Evolutionary conservation across 2,113 vertebrate species (phyloP).

Genomic region (Callipepla squamata): DNA sequence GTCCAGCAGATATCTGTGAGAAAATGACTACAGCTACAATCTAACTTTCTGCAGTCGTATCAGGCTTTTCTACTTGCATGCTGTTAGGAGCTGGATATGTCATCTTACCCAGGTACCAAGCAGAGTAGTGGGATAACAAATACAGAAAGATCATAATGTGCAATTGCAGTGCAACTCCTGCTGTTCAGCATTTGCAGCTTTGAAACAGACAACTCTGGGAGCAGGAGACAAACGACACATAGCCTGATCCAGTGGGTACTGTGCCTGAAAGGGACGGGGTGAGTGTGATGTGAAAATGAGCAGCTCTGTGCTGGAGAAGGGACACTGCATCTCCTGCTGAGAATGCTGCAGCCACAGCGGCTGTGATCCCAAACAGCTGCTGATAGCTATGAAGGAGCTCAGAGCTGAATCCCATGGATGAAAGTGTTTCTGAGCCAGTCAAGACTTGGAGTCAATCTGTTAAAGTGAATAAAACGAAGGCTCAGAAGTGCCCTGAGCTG

Average conservation of each 20-base stretch:
- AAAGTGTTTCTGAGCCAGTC: background rate
- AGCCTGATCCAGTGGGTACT: background rate
- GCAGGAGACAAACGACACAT: background rate
- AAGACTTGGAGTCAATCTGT: background rate
- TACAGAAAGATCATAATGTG: background rate
- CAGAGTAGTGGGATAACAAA: background rate
- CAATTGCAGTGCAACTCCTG: background rate
- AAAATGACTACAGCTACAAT: background rate
- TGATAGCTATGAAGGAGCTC: background rate
- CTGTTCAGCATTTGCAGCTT: background rate
- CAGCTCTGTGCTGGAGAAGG: background rate
- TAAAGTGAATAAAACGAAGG: background rate
- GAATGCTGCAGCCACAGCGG: background rate
- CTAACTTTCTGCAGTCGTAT: background rate
- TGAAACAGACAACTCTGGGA: background rate
- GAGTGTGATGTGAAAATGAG: background rate
- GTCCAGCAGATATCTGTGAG: background rate
- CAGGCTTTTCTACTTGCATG: background rate
- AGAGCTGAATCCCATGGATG: background rate
- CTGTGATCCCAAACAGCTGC: background rate
- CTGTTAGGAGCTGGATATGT: background rate
- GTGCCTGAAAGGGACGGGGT: background rate
- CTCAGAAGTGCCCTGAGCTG: background rate
- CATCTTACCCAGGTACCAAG: background rate
- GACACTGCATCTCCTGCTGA: background rate